Conservation (phyloP, 2,113 vertebrate species). For the Sinocyclocheilus grahami region DNA sequence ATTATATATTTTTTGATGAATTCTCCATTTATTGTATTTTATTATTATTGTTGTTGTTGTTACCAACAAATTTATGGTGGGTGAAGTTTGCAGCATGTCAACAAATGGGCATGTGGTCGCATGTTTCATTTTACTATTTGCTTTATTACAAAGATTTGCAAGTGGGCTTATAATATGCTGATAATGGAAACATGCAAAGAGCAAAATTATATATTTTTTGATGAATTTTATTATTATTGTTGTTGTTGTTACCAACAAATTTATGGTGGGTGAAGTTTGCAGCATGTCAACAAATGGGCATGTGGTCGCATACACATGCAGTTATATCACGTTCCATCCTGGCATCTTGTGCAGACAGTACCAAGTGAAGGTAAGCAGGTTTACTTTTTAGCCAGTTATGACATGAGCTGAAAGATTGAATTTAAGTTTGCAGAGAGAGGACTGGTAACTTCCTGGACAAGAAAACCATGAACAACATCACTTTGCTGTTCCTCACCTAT, state of each 20-base stretch:
- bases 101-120: not conserved
- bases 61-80: not conserved
- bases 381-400: not conserved
- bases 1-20: not conserved
- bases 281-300: not conserved
- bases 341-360: not conserved
- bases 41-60: not conserved
- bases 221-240: too few species aligned
- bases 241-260: not conserved
- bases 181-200: not conserved
- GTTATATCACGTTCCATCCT: not conserved
- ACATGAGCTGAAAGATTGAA: not conserved
- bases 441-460: not conserved
- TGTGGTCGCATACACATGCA: not conserved
- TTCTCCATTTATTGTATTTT: not conserved
- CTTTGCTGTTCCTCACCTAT: too few species aligned
- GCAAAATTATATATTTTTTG: not conserved
- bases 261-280: not conserved
- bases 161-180: not conserved
- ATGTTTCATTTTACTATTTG: not conserved
- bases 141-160: not conserved
- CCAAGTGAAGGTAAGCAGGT: not conserved
- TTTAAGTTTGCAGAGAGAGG: not conserved
- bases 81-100: not conserved
- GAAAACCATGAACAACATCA: too few species aligned